Conservation (phyloP, 2,888 invertebrate genomes). For the Zhengitettix transpicula region DNA sequence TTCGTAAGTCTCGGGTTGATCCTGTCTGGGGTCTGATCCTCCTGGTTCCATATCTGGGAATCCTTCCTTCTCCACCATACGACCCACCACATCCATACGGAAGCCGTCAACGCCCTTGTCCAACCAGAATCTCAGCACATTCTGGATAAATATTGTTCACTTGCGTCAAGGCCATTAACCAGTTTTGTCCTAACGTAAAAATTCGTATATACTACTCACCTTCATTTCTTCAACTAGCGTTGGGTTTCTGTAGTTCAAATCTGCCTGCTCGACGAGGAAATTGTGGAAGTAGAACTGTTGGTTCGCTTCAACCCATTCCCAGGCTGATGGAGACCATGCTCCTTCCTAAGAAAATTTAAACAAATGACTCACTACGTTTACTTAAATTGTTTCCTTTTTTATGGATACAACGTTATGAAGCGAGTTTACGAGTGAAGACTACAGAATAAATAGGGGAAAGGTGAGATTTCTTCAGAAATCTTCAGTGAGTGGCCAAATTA, state of each 20-base stretch:
- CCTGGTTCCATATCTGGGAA: conserved; percentile 21
- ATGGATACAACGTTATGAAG: neutral
- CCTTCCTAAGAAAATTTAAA: conserved; percentile 20
- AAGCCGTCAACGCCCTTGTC: conserved; percentile 42
- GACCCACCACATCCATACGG: conserved; percentile 31
- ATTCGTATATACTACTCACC: conserved; percentile 9
- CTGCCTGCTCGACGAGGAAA: conserved; percentile 42
- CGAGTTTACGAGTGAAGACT: neutral
- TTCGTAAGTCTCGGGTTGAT: conserved; percentile 35
- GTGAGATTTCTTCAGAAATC: too few species aligned
- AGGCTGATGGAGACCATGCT: conserved; percentile 28
- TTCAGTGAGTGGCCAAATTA: too few species aligned
- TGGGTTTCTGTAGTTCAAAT: conserved; percentile 50
- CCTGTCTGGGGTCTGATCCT: conserved; percentile 14
- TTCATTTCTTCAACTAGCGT: conserved; percentile 33
- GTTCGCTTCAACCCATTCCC: conserved; percentile 45
- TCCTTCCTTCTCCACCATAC: conserved; percentile 18
- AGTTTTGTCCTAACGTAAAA: too few species aligned
- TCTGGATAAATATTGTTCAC: conserved; percentile 16
- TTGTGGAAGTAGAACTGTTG: conserved; percentile 54
- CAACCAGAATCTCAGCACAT: conserved; percentile 37
- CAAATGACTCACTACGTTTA: neutral
- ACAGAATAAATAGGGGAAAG: too few species aligned
- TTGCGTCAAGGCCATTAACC: neutral
- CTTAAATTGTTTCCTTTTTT: neutral